phyloP scores from a whole-genome alignment of 1,140 invertebrate genomes.

The Hestina assimilis region DNA sequence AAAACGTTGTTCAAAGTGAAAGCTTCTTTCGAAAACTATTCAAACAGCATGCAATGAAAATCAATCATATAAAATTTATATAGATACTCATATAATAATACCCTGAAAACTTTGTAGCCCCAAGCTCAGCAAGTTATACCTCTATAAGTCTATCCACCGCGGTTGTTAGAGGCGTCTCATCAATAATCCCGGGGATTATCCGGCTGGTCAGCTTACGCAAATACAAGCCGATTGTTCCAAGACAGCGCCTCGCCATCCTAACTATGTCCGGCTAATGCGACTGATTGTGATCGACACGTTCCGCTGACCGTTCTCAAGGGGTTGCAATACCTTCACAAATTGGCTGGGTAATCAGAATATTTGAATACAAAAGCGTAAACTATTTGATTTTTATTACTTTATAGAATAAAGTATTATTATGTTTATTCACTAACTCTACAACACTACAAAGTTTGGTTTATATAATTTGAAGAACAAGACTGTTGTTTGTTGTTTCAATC shows the following conservation, averaged over 20 bases:
- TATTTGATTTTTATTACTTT: too few relatives aligned
- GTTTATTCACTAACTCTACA: too few relatives aligned
- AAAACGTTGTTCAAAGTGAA: too few relatives aligned
- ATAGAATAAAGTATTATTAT: too few relatives aligned
- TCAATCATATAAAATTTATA: too few relatives aligned
- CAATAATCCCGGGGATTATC: conserved; percentile 50
- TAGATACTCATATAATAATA: neutral
- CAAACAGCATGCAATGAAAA: too few relatives aligned
- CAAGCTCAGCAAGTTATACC: neutral
- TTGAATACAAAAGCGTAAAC: neutral
- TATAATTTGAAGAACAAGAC: too few relatives aligned
- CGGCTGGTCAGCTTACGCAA: conserved; percentile 51
- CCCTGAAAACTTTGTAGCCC: neutral
- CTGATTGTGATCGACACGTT: conserved; percentile 25
- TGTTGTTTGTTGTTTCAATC: too few relatives aligned
- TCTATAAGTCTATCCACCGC: neutral
- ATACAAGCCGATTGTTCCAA: conserved; percentile 47
- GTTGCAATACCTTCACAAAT: conserved; percentile 21
- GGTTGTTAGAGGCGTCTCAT: conserved; percentile 15
- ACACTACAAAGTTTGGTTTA: too few relatives aligned
- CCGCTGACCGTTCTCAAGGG: conserved; percentile 19
- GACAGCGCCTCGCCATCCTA: conserved; percentile 16
- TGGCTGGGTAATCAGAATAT: conserved; percentile 7
- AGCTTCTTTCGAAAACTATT: too few relatives aligned
- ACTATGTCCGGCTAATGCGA: conserved; percentile 27